Percentiles rank a stretch among this genome's conserved stretches.
phyloP scores from a whole-genome alignment of 2,797 vertebrate species.

The Diceros bicornis region DNA sequence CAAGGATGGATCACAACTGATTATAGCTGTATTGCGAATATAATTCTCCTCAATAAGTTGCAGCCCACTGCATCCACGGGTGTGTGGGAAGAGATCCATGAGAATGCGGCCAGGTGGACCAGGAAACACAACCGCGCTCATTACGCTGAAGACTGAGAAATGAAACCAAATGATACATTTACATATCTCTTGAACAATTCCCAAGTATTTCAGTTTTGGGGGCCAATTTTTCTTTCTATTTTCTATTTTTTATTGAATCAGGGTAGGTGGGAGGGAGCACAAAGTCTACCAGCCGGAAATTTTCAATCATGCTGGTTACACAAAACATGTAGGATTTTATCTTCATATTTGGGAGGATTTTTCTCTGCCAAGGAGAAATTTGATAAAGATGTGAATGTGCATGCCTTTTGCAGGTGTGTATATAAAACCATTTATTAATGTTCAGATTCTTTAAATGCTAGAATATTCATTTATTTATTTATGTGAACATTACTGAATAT shows the following conservation, averaged over 20 bases:
- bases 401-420: not conserved
- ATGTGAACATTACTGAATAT: not conserved
- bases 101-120: not conserved
- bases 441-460: not conserved
- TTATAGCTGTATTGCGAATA: not conserved
- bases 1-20: slow-evolving; percentile 35
- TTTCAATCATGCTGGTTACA: not conserved
- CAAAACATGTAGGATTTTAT: not conserved
- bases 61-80: not conserved
- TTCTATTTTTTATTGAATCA: not conserved
- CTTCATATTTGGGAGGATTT: not conserved
- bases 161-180: not conserved
- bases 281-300: not conserved
- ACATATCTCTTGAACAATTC: not conserved
- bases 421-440: not conserved
- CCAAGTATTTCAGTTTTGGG: not conserved
- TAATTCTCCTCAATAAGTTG: not conserved
- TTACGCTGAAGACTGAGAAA: not conserved
- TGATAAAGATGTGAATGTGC: not conserved
- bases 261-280: fast-evolving
- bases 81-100: not conserved
- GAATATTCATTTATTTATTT: not conserved
- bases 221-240: not conserved
- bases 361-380: not conserved
- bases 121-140: not conserved